Conservation (phyloP, 2,113 vertebrate genomes). For the Saccopteryx bilineata region DNA sequence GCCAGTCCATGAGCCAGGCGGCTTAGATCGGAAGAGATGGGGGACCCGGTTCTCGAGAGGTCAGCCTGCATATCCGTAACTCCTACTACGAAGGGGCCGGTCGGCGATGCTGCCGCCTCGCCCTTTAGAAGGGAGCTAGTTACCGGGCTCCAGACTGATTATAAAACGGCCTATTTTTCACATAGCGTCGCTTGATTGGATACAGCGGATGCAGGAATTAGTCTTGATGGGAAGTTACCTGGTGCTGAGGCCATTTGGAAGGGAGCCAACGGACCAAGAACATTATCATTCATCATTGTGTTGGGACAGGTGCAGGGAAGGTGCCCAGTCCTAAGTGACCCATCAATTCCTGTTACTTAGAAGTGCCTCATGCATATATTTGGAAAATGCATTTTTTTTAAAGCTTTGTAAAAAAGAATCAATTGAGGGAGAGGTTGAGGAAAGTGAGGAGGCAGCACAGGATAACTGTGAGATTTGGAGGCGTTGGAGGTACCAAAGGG, state of each 20-base stretch:
- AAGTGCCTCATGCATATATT: background rate
- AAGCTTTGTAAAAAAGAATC: background rate
- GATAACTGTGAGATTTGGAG: background rate
- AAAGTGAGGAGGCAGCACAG: no score
- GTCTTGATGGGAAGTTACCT: background rate
- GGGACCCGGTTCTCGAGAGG: background rate
- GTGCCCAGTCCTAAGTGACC: fast-evolving
- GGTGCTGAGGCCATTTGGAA: background rate
- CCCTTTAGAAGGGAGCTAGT: background rate
- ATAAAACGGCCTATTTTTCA: background rate
- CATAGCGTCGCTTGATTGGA: background rate
- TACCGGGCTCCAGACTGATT: background rate
- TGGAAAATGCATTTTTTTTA: background rate
- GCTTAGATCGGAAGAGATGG: background rate
- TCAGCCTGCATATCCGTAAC: background rate
- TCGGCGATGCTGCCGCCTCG: background rate
- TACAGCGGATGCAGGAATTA: background rate
- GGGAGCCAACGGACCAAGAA: background rate
- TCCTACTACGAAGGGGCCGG: background rate
- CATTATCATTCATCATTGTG: fast-evolving
- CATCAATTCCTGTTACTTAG: background rate
- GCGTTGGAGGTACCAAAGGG: background rate
- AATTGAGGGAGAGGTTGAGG: background rate
- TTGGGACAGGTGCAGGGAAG: background rate
- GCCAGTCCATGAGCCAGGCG: background rate